phyloP scores from a whole-genome alignment of 1,140 invertebrate genomes.

The Rhagoletis pomonella region DNA sequence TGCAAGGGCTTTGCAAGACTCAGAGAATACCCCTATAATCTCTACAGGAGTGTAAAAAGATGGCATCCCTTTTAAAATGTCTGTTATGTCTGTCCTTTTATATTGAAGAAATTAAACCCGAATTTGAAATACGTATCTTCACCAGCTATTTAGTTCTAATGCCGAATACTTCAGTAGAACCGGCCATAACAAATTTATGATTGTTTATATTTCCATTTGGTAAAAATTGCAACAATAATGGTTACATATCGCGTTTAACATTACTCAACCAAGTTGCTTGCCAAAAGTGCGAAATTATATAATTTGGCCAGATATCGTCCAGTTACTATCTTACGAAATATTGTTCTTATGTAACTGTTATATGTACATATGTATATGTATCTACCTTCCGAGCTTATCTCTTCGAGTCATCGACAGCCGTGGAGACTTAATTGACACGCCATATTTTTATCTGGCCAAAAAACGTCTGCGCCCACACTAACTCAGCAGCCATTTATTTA shows the following conservation, averaged over 20 bases:
- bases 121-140: too few relatives aligned
- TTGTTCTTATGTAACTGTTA: not conserved
- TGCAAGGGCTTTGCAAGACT: too few relatives aligned
- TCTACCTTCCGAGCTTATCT: not conserved
- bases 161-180: too few relatives aligned
- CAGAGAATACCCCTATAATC: too few relatives aligned
- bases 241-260: not conserved
- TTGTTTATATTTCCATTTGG: too few relatives aligned
- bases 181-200: not conserved
- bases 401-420: not conserved
- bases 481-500: not conserved
- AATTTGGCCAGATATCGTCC: not conserved
- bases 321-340: not conserved
- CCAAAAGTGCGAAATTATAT: not conserved
- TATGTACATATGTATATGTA: too few relatives aligned
- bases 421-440: not conserved
- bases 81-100: too few relatives aligned
- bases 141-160: too few relatives aligned
- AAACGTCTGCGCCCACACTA: constrained; percentile 30
- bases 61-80: too few relatives aligned
- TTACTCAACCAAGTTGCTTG: not conserved
- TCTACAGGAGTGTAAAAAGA: too few relatives aligned
- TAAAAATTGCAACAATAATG: too few relatives aligned
- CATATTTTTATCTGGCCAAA: constrained; percentile 1
- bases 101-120: too few relatives aligned